These are phyloP conservation scores for Pteronura brasiliensis DNA, from an alignment of 2,113 vertebrate genomes.

Conservation along the genomic window DNA sequence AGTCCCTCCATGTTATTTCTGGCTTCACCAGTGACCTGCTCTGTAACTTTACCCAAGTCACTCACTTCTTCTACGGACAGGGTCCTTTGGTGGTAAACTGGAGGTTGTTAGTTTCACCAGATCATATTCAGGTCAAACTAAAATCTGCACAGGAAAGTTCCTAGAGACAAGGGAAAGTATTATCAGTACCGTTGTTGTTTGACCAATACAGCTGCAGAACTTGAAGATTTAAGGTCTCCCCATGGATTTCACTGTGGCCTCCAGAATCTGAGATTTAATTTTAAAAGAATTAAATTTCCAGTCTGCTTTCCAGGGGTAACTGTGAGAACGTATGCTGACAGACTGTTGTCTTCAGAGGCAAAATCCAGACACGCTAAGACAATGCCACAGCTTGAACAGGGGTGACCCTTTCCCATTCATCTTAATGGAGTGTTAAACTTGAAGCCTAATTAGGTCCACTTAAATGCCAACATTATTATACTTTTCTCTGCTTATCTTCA, in stretches of 20 bases:
- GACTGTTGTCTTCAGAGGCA: conserved; percentile 61
- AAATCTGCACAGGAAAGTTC: neutral
- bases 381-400: conserved; percentile 51
- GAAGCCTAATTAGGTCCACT: conserved; percentile 73
- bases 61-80: neutral
- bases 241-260: conserved; percentile 53
- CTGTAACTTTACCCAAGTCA: conserved; percentile 1
- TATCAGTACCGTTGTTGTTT: conserved; percentile 64
- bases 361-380: conserved; percentile 72
- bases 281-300: conserved; percentile 70
- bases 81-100: neutral
- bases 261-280: conserved; percentile 72
- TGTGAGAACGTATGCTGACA: conserved; percentile 25
- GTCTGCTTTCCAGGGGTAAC: conserved; percentile 50
- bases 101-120: neutral
- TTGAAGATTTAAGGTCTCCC: conserved; percentile 64
- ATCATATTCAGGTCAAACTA: neutral
- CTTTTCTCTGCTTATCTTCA: conserved; percentile 64
- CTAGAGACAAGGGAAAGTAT: conserved; percentile 38
- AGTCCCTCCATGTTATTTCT: conserved; percentile 13
- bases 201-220: conserved; percentile 58
- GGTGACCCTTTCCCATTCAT: conserved; percentile 66
- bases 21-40: neutral
- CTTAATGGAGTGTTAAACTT: conserved; percentile 70
- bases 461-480: conserved; percentile 53